Conservation (phyloP, 2,888 invertebrate genomes). For the Pammene fasciana region DNA sequence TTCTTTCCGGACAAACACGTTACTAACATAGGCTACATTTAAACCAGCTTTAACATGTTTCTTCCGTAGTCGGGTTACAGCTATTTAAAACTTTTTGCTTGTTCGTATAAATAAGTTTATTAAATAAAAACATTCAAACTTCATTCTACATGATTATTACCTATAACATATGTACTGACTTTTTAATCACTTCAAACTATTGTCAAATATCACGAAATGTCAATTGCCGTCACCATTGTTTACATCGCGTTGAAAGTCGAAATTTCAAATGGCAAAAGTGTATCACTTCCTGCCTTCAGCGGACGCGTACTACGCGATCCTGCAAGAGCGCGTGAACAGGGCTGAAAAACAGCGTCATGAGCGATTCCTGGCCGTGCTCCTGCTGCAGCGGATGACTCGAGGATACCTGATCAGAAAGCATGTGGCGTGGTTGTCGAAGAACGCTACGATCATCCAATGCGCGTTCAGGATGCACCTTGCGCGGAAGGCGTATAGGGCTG, state of each 20-base stretch:
- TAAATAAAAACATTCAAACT: too few species aligned
- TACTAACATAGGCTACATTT: too few species aligned
- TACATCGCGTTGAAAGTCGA: slow-evolving; percentile 5
- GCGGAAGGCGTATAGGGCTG: slow-evolving; percentile 61
- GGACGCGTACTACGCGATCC: slow-evolving; percentile 59
- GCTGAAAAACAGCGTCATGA: slow-evolving; percentile 60
- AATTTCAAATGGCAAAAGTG: slow-evolving; percentile 61
- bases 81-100: too few species aligned
- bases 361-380: slow-evolving; percentile 63
- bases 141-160: neutral
- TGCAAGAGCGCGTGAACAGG: slow-evolving; percentile 60
- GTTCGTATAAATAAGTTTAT: too few species aligned
- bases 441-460: slow-evolving; percentile 71
- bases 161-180: neutral
- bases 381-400: slow-evolving; percentile 65
- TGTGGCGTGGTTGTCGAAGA: slow-evolving; percentile 65
- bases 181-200: neutral
- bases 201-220: neutral
- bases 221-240: slow-evolving; percentile 17
- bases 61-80: too few species aligned
- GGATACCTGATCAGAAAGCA: slow-evolving; percentile 70
- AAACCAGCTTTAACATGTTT: too few species aligned
- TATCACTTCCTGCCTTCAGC: slow-evolving; percentile 56
- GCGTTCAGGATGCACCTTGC: slow-evolving; percentile 68
- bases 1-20: too few species aligned